These are phyloP conservation scores for Oscheius sp. DNA, from an alignment of 2,888 invertebrate genomes.

Conservation along the genomic window DNA sequence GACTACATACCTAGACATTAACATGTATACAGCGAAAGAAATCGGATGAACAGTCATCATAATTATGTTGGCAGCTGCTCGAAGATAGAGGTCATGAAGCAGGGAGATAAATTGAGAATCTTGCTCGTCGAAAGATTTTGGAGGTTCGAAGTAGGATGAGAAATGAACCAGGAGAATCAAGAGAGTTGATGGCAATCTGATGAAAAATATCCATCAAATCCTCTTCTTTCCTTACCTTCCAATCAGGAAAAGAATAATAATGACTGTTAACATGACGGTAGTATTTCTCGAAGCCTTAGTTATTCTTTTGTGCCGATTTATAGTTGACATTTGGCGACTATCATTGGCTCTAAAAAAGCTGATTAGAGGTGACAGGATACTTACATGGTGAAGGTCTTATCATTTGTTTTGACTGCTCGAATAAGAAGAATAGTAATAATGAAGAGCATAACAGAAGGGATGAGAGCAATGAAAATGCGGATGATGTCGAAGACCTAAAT, in stretches of 20 bases:
- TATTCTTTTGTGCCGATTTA: constrained; percentile 25
- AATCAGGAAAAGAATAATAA: constrained; percentile 55
- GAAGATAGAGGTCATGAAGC: constrained; percentile 42
- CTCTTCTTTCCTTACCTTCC: constrained; percentile 34
- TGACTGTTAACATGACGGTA: constrained; percentile 58
- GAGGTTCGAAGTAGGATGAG: constrained; percentile 34
- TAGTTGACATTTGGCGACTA: constrained; percentile 21
- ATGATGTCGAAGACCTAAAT: constrained; percentile 48
- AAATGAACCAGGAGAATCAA: constrained; percentile 48
- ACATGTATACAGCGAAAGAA: constrained; percentile 56
- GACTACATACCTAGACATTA: constrained; percentile 47
- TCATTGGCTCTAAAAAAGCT: constrained; percentile 15
- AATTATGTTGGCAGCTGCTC: constrained; percentile 47
- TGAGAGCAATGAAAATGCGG: constrained; percentile 42
- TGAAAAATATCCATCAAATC: background rate
- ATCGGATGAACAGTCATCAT: constrained; percentile 57
- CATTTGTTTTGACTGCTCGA: constrained; percentile 30
- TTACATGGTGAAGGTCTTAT: constrained; percentile 16
- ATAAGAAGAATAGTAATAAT: constrained; percentile 56
- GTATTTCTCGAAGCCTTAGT: constrained; percentile 42
- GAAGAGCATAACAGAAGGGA: constrained; percentile 50
- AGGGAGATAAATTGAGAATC: no score
- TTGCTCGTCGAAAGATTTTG: constrained; percentile 37
- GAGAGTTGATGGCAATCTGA: constrained; percentile 47
- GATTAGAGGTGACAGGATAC: background rate